Base-by-base conservation (phyloP, 1,140 invertebrate genomes). In the Anastrepha ludens region DNA sequence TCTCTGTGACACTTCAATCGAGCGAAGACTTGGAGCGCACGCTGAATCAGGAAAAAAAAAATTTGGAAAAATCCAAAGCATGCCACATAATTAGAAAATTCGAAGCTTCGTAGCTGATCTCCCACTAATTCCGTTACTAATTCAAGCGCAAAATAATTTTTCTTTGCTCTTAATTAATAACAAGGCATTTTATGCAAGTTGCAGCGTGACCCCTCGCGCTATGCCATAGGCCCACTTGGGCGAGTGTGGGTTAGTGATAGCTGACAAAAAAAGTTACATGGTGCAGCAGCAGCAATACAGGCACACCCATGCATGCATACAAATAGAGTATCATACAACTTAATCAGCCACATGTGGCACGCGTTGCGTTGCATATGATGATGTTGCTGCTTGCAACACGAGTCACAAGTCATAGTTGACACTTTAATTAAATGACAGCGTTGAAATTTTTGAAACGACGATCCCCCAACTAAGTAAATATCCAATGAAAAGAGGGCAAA, bases 361-460 rank as follows among this genome's bases (percentile, higher is more conserved):
- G 74, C 44, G 74, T 81, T 81, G 74, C 74, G 29, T 67, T 7
- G 9, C 17, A 55, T 55, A 81, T 78, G 47, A n/a, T 50, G 15
- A 50, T 50, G 50, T 78, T 9, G 47, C 15, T 78, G 13, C 13
- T 39, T 50, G 2, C 74, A 81, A 29, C 20, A 9, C 74, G 8
- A 58, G 50, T 20, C 74, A 55, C 50, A 81, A 81, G 74, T 55
- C 47, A 81, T 81, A 81, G 74, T 81, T 81, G 74, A 81, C 74
- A 81, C 20, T 81, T 81, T 81, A 81, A 81, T 81, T 81, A 81
- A 81, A 81, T 81, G 74, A 81, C 74, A 81, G 74, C 74, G 74
- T 81, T 58, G 47, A 81, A 81, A 81, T 55, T 74, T 20, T 13
- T 29, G 47, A n/a, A 20, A 20, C 74, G 11, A 47, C 44, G 47